These are phyloP conservation scores for Furcifer pardalis DNA, from an alignment of 2,797 vertebrate species.

Conservation along the genomic window DNA sequence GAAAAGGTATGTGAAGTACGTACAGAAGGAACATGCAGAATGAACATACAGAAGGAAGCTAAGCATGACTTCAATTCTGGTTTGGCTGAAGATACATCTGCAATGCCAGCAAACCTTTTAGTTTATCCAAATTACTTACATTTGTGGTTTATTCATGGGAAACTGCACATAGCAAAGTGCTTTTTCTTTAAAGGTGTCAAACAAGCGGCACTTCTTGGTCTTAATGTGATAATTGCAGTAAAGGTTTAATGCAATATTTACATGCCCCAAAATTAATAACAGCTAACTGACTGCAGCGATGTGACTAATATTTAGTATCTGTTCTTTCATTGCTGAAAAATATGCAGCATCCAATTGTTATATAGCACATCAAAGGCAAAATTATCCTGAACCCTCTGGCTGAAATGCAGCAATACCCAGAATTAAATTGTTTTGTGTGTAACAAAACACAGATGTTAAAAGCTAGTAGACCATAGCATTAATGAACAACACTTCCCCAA, in stretches of 20 bases:
- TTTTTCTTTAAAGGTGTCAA: not conserved
- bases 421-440: not conserved
- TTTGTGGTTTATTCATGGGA: conserved; percentile 26
- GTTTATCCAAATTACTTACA: conserved; percentile 48
- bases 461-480: not conserved
- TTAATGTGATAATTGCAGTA: not conserved
- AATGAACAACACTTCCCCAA: no score
- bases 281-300: not conserved
- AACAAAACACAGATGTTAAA: not conserved
- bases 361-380: not conserved
- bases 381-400: not conserved
- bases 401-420: not conserved
- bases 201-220: not conserved
- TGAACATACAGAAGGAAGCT: conserved; percentile 24
- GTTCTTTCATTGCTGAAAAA: not conserved
- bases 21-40: not conserved
- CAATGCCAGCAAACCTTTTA: conserved; percentile 18
- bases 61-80: conserved; percentile 57
- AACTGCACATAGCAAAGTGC: not conserved
- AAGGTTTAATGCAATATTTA: not conserved
- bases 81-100: conserved; percentile 51
- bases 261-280: not conserved
- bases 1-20: not conserved
- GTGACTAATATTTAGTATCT: not conserved
- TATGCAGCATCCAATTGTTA: not conserved